Base-by-base conservation (phyloP, 2,888 invertebrate genomes). In the Fragum fragum region DNA sequence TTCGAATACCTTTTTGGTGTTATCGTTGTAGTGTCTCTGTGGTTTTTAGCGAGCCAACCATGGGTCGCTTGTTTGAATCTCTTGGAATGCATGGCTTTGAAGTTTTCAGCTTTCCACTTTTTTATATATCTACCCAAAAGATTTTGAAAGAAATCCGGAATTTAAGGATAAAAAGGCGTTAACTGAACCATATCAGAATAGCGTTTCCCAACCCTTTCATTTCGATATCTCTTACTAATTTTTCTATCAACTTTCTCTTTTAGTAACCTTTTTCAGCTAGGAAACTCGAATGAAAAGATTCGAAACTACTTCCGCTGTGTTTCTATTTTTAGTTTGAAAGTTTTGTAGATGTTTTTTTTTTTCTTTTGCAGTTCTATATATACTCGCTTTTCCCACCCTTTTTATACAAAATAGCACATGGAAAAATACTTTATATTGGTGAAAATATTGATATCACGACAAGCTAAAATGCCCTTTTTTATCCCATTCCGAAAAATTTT, bases 21-120 rank as follows among this genome's bases (percentile, higher is more conserved):
- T 75, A 32, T 47, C 14, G n/a, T 72, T 72, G 75, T 75, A 66
- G 75, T 39, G 59, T 63, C 59, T 74, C 73, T 73, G 42, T 61
- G 66, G 66, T 66, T 42, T 66, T 66, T 66, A 23, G 36, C 66
- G 42, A 42, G 0, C 66, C 61, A 28, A 23, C 36, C 57, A 14
- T 68, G 26, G 79, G 70, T 74, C 75, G 61, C 72, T 29, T 21
- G 79, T 79, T 71, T 78, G 78, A 78, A 47, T 72, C 72, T 78
- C 9, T 66, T n/a, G 29, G 42, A 63, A 57, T 79, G 79, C 79
- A 79, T 79, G 79, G 59, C 73, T 61, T 73, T 73, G 66, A 14
- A 29, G 21, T 61, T 61, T 42, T 66, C 21, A 66, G 42, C 66
- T 66, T n/a, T 26, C 66, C 26, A 66, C 66, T 42, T 14, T 47